phyloP scores from a whole-genome alignment of 1,140 invertebrate species.

The Pseudomyrmex gracilis region DNA sequence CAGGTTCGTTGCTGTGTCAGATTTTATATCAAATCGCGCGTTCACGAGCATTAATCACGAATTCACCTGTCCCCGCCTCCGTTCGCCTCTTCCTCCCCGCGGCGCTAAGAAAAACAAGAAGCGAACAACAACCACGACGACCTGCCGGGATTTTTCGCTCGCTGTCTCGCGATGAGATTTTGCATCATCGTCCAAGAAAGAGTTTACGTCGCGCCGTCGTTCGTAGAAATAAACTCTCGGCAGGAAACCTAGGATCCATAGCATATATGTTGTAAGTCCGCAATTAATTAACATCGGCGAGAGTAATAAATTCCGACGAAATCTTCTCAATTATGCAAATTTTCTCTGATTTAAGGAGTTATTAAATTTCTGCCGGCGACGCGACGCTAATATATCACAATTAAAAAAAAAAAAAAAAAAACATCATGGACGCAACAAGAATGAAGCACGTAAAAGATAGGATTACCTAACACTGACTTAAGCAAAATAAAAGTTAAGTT shows the following conservation, averaged over 20 bases:
- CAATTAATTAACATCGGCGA: not conserved
- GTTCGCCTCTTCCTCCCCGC: not conserved
- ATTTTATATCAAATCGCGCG: constrained; percentile 74
- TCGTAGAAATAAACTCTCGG: not conserved
- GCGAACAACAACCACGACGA: not conserved
- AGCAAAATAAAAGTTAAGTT: too few species aligned
- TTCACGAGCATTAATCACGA: constrained; percentile 70
- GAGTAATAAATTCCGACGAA: constrained; percentile 18
- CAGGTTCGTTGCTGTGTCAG: constrained; percentile 63
- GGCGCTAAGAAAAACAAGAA: constrained; percentile 17
- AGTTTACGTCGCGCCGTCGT: not conserved
- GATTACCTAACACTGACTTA: too few species aligned
- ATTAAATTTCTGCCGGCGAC: not conserved
- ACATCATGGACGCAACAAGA: too few species aligned
- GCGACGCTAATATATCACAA: not conserved
- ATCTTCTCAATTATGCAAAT: constrained; percentile 30
- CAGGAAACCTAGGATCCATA: not conserved
- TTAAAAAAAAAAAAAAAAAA: not conserved
- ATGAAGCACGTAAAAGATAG: too few species aligned
- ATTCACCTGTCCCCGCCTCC: constrained; percentile 40
- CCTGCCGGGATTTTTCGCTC: not conserved
- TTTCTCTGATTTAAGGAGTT: constrained; percentile 27
- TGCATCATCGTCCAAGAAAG: constrained; percentile 13
- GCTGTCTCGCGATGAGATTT: constrained; percentile 8
- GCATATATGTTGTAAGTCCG: not conserved